These are phyloP conservation scores for Bombus picipes DNA, from an alignment of 1,140 invertebrate species.

Conservation along the genomic window DNA sequence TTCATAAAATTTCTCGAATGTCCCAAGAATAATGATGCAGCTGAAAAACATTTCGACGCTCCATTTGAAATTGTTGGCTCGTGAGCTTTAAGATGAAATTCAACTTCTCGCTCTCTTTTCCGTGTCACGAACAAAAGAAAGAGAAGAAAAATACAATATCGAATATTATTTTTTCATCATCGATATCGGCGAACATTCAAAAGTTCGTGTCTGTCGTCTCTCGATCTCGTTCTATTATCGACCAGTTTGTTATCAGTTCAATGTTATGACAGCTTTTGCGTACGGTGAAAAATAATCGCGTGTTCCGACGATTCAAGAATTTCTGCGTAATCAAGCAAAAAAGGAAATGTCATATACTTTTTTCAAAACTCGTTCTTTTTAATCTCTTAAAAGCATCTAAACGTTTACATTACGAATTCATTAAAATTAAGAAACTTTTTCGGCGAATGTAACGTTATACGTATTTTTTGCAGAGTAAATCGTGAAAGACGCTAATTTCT, in stretches of 20 bases:
- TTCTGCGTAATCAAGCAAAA: neutral
- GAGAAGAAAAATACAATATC: neutral
- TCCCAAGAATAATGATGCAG: too few species aligned
- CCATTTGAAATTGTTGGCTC: neutral
- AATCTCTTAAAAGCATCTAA: too few species aligned
- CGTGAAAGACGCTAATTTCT: too few species aligned
- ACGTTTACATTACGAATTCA: too few species aligned
- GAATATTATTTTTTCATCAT: neutral
- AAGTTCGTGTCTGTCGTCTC: neutral
- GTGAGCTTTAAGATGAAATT: neutral
- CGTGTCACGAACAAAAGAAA: neutral
- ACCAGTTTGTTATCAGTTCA: neutral
- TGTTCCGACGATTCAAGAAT: neutral
- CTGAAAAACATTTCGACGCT: neutral
- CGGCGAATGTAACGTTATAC: too few species aligned
- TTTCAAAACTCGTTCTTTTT: too few species aligned
- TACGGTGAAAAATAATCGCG: neutral
- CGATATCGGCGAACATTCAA: neutral
- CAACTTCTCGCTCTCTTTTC: too few species aligned
- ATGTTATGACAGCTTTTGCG: slow-evolving; percentile 11
- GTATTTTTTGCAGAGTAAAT: too few species aligned
- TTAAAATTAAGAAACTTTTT: too few species aligned
- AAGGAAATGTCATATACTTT: neutral
- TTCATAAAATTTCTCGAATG: neutral
- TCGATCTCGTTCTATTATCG: neutral